Evolutionary conservation across 1,140 invertebrate genomes (phyloP).

Genomic region (Zaprionus kolodkinae): DNA sequence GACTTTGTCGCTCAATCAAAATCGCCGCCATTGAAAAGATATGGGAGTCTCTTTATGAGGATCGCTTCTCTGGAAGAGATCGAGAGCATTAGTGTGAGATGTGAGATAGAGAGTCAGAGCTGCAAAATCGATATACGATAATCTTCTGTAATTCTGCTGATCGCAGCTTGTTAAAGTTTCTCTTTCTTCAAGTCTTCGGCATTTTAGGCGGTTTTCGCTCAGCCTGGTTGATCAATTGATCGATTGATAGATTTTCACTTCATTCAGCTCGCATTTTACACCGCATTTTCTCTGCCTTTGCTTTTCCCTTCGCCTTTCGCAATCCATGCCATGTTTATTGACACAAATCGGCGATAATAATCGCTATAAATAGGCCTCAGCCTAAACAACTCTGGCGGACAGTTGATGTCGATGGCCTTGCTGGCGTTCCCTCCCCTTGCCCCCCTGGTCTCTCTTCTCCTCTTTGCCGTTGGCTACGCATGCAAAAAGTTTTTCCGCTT

Average conservation of each 20-base stretch:
- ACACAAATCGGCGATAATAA: conserved; percentile 57
- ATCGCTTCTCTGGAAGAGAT: conserved; percentile 14
- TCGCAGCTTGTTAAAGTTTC: background rate
- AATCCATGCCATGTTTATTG: conserved; percentile 34
- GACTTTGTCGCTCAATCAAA: conserved; percentile 73
- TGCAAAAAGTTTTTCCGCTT: conserved; percentile 42
- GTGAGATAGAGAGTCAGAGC: background rate
- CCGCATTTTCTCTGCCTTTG: background rate
- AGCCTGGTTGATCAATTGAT: background rate
- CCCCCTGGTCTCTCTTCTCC: background rate
- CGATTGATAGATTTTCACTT: background rate
- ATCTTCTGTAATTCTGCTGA: background rate
- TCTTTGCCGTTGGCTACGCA: background rate
- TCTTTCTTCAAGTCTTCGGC: background rate
- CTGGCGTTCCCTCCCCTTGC: conserved; percentile 14
- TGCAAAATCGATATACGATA: background rate
- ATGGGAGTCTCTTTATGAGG: background rate
- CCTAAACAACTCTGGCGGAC: conserved; percentile 41
- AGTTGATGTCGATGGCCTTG: conserved; percentile 66
- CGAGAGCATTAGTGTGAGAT: background rate
- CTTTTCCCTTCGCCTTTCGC: background rate
- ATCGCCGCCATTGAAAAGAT: conserved; percentile 10
- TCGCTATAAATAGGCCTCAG: conserved; percentile 67
- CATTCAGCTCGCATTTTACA: background rate
- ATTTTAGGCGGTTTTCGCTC: background rate